phyloP scores from a whole-genome alignment of 2,797 vertebrate genomes.

The Enteromius thamalakanensis region DNA sequence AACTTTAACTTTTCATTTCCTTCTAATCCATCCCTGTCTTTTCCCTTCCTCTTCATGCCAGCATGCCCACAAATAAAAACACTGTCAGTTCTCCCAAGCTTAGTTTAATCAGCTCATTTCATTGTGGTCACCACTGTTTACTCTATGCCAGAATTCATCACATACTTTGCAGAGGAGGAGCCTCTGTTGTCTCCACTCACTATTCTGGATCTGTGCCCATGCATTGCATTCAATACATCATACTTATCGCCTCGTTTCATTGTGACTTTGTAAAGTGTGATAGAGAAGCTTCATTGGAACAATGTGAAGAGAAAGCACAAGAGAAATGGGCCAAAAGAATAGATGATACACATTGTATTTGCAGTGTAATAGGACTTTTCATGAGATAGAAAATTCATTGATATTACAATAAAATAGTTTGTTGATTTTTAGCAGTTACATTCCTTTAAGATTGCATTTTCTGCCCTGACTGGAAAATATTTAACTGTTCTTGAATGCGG shows the following conservation, averaged over 20 bases:
- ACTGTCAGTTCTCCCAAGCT: conserved; percentile 22
- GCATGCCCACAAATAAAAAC: conserved; percentile 34
- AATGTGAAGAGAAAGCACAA: not conserved
- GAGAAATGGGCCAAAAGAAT: conserved; percentile 1
- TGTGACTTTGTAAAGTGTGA: conserved; percentile 23
- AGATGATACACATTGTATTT: not conserved
- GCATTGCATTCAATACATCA: not conserved
- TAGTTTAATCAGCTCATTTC: conserved; percentile 29
- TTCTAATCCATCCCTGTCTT: conserved; percentile 17
- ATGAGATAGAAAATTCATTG: conserved; percentile 20
- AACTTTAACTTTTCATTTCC: not conserved
- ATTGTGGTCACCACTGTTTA: conserved; percentile 19
- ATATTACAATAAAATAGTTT: conserved; percentile 19
- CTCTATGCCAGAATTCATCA: conserved; percentile 3
- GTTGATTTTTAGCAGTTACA: not conserved
- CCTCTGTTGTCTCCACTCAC: not conserved
- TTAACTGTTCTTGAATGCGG: conserved; percentile 20
- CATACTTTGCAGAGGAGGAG: conserved; percentile 20
- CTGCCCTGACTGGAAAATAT: not conserved
- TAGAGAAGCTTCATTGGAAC: conserved; percentile 6
- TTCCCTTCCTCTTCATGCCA: conserved; percentile 3
- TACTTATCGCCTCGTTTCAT: conserved; percentile 23
- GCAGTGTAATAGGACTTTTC: conserved; percentile 31
- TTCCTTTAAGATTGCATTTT: not conserved
- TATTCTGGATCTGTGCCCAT: conserved; percentile 12